Evolutionary conservation across 2,888 invertebrate species (phyloP).

Genomic region (Calameuta pallipes): DNA sequence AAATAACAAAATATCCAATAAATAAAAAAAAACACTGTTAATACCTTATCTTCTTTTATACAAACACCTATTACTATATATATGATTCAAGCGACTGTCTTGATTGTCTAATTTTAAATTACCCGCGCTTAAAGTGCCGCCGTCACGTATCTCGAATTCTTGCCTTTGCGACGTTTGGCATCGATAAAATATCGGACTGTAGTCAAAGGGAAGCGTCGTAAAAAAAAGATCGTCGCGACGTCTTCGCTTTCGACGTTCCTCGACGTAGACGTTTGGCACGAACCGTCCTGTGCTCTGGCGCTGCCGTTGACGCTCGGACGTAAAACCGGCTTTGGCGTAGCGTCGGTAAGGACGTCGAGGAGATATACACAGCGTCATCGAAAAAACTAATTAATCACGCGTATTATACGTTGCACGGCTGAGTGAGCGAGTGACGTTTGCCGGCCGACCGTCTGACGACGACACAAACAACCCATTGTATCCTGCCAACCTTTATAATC

Average conservation of each 20-base stretch:
- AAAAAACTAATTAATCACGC: conserved; percentile 38
- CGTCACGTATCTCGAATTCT: not conserved
- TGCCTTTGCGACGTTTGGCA: not conserved
- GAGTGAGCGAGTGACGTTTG: conserved; percentile 25
- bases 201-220: not conserved
- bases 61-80: not conserved
- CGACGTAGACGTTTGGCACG: not conserved
- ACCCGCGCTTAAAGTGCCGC: not conserved
- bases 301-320: not conserved
- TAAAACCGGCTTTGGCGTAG: not conserved
- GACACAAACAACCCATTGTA: conserved; percentile 35
- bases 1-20: not conserved
- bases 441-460: conserved; percentile 28
- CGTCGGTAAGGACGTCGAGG: not conserved
- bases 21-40: not conserved
- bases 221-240: not conserved
- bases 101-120: not conserved
- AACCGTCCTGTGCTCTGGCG: not conserved
- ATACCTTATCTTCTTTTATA: not conserved
- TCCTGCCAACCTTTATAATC: conserved; percentile 32
- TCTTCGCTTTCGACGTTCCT: not conserved
- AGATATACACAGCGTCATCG: conserved; percentile 25
- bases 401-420: conserved; percentile 21
- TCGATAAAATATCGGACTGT: not conserved
- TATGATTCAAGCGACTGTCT: not conserved